These are phyloP conservation scores for Tinea pellionella DNA, from an alignment of 2,888 invertebrate genomes.

Conservation along the genomic window DNA sequence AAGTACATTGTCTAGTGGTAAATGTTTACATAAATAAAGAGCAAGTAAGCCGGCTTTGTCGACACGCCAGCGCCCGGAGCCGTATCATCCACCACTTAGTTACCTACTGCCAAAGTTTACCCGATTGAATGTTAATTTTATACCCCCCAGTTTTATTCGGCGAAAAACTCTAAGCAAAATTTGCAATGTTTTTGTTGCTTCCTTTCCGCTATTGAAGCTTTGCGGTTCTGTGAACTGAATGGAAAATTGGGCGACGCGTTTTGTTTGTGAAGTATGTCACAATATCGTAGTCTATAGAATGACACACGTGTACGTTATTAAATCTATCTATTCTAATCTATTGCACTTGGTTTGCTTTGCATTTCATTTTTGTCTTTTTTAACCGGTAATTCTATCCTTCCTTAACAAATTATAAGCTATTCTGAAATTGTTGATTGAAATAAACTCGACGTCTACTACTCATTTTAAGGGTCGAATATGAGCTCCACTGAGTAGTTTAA, in stretches of 20 bases:
- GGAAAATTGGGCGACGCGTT: conserved; percentile 34
- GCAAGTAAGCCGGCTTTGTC: neutral
- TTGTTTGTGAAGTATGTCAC: conserved; percentile 24
- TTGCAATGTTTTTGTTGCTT: neutral
- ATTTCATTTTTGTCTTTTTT: neutral
- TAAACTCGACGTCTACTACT: too few species aligned
- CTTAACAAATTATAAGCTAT: too few species aligned
- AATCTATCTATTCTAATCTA: too few species aligned
- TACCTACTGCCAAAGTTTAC: conserved; percentile 1
- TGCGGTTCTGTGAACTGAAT: conserved; percentile 34
- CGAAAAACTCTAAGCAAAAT: neutral
- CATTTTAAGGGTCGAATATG: too few species aligned
- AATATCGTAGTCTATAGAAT: neutral
- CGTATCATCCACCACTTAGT: neutral
- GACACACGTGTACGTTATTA: neutral
- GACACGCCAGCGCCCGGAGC: neutral
- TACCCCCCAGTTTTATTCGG: neutral
- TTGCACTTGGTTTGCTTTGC: neutral
- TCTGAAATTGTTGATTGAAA: too few species aligned
- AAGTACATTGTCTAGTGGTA: neutral
- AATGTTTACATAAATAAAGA: neutral
- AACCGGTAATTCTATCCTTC: too few species aligned
- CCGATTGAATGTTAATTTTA: neutral
- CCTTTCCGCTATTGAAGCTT: neutral
- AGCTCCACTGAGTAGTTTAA: too few species aligned